Evolutionary conservation across 2,113 vertebrate species (phyloP).

Genomic region (Cynoglossus semilaevis): DNA sequence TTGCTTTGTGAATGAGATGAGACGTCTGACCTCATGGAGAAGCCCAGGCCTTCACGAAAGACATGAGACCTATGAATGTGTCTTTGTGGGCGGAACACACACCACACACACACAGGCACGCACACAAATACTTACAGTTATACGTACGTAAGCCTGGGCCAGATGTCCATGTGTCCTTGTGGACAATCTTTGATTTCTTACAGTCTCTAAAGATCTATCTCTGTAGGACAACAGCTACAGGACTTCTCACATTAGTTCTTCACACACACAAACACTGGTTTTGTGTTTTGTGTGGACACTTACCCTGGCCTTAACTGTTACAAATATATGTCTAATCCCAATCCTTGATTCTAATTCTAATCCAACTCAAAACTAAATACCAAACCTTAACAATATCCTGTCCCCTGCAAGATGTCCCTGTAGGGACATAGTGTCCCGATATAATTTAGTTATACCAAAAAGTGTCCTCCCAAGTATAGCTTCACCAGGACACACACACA

Average conservation of each 20-base stretch:
- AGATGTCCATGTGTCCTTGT: slow-evolving; percentile 40
- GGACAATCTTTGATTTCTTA: slow-evolving; percentile 47
- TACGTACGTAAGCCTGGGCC: slow-evolving; percentile 6
- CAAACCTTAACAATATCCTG: no score
- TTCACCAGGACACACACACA: background rate
- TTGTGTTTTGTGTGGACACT: no score
- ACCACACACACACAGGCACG: slow-evolving; percentile 4
- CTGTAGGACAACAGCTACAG: slow-evolving; percentile 16
- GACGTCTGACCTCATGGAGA: slow-evolving; percentile 54
- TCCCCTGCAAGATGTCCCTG: no score
- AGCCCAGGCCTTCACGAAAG: slow-evolving; percentile 43
- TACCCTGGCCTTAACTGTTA: no score
- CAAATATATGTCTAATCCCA: background rate
- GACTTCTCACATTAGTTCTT: slow-evolving; percentile 19
- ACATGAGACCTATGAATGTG: slow-evolving; percentile 48
- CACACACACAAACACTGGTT: slow-evolving; percentile 19
- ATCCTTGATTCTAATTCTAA: no score
- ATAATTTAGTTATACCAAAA: no score
- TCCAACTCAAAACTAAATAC: no score
- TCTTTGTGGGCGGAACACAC: slow-evolving; percentile 58
- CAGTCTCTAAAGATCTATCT: slow-evolving; percentile 44
- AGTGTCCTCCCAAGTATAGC: no score
- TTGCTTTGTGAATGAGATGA: slow-evolving; percentile 65
- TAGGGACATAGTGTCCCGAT: no score
- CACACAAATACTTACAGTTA: slow-evolving; percentile 1